Conservation (phyloP, 2,888 invertebrate species). For the Cerastoderma edule region DNA sequence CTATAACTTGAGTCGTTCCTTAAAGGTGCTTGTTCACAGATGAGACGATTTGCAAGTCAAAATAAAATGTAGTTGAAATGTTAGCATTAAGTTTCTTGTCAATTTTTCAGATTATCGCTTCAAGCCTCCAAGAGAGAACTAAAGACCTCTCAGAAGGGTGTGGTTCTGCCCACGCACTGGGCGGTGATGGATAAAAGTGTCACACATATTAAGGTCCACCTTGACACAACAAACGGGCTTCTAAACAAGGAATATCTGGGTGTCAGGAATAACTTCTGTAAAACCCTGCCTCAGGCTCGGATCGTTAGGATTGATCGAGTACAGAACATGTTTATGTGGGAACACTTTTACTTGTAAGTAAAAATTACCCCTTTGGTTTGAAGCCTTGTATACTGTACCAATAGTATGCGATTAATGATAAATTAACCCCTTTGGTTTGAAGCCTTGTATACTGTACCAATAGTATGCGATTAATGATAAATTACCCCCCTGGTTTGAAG, state of each 20-base stretch:
- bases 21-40: too few species aligned
- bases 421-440: too few species aligned
- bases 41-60: too few species aligned
- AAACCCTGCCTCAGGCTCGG: constrained; percentile 64
- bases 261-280: constrained; percentile 59
- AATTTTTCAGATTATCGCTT: constrained; percentile 39
- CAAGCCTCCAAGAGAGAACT: constrained; percentile 27
- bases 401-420: too few species aligned
- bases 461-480: too few species aligned
- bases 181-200: constrained; percentile 41
- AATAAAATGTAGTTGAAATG: too few species aligned
- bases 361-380: too few species aligned
- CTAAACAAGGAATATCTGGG: constrained; percentile 61
- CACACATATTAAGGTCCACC: constrained; percentile 28
- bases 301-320: constrained; percentile 63
- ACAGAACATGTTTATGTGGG: constrained; percentile 68
- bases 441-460: too few species aligned
- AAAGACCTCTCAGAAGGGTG: constrained; percentile 43
- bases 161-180: constrained; percentile 63
- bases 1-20: too few species aligned
- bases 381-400: too few species aligned
- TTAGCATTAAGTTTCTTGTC: background rate
- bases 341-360: constrained; percentile 67
- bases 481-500: too few species aligned
- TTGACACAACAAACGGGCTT: constrained; percentile 43